These are phyloP conservation scores for Bimastos eiseni DNA, from an alignment of 2,888 invertebrate species.

Conservation along the genomic window DNA sequence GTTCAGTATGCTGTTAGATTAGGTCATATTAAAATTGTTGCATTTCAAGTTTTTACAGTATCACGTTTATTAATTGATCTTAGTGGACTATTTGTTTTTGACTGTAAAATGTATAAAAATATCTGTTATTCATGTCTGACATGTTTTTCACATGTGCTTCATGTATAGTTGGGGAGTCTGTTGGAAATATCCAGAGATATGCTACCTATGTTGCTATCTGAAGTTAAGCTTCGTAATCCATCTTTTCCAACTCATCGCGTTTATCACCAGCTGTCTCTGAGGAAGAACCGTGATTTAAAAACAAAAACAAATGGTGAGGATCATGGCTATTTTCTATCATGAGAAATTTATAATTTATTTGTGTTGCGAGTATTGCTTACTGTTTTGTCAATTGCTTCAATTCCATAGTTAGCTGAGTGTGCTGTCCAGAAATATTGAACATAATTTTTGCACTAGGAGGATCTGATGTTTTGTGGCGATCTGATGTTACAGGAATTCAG, in stretches of 20 bases:
- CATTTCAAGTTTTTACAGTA: not conserved
- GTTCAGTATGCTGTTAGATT: not conserved
- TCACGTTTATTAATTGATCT: not conserved
- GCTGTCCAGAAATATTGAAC: too few relatives aligned
- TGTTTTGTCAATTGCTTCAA: too few relatives aligned
- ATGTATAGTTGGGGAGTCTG: not conserved
- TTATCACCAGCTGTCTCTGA: not conserved
- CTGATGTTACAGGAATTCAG: too few relatives aligned
- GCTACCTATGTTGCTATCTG: not conserved
- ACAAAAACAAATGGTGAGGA: not conserved
- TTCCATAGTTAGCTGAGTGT: too few relatives aligned
- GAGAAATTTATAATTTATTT: not conserved
- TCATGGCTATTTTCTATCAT: not conserved
- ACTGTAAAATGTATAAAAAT: not conserved
- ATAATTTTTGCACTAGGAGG: too few relatives aligned
- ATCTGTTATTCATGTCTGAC: not conserved
- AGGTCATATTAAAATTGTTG: not conserved
- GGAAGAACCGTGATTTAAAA: not conserved
- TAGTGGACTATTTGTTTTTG: not conserved
- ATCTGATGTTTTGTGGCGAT: too few relatives aligned
- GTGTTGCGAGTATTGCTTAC: not conserved
- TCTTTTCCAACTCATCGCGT: conserved; percentile 4
- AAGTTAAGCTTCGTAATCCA: not conserved
- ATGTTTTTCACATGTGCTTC: not conserved
- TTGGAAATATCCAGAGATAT: not conserved